These are phyloP conservation scores for Mesocricetus auratus DNA, from an alignment of 2,113 vertebrate genomes.

Conservation along the genomic window DNA sequence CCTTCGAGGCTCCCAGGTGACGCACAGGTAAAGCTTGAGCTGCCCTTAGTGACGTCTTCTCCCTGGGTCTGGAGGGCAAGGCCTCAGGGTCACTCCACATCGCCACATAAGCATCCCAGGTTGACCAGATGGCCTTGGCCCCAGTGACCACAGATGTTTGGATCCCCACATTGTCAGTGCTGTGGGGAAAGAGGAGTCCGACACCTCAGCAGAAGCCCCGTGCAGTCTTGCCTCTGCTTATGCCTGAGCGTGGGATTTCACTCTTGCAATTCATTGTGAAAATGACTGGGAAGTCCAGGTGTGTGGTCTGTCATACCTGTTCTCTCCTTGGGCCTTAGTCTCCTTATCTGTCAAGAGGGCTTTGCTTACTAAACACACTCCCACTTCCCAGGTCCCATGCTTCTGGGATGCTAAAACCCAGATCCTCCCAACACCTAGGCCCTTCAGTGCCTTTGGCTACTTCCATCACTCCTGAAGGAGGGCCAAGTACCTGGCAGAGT, in stretches of 20 bases:
- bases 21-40: slow-evolving; percentile 91
- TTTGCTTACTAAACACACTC: not conserved
- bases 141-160: too few relatives aligned
- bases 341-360: not conserved
- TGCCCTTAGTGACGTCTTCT: fast-evolving
- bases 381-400: not conserved
- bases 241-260: not conserved
- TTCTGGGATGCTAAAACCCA: fast-evolving
- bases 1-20: slow-evolving; percentile 94
- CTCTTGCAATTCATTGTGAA: not conserved
- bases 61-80: too few relatives aligned
- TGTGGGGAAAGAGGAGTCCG: fast-evolving
- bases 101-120: not conserved
- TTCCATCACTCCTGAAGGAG: not conserved
- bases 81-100: not conserved
- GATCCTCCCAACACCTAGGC: not conserved
- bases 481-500: not conserved
- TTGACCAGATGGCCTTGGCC: too few relatives aligned
- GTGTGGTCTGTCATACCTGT: fast-evolving
- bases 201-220: fast-evolving
- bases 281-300: too few relatives aligned
- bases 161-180: fast-evolving
- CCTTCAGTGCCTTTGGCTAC: not conserved
- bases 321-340: not conserved
- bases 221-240: not conserved